These are phyloP conservation scores for Haemorhous mexicanus DNA, from an alignment of 2,113 vertebrate species.

Conservation along the genomic window DNA sequence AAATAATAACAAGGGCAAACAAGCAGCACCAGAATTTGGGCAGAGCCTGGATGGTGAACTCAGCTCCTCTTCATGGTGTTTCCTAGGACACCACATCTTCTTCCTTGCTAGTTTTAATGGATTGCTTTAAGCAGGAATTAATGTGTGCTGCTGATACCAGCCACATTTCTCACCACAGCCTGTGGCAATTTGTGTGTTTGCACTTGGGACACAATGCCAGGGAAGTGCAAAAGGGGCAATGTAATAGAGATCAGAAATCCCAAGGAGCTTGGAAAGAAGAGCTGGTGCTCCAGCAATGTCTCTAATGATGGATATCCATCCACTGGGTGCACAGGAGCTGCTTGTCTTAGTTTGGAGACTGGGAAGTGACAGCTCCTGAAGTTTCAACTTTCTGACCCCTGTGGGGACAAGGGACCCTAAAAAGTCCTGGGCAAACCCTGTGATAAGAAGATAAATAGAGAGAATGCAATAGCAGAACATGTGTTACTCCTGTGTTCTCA, in stretches of 20 bases:
- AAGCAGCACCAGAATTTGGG: background rate
- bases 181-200: background rate
- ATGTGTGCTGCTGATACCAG: background rate
- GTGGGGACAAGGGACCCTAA: background rate
- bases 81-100: background rate
- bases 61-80: background rate
- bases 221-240: background rate
- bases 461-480: rapidly evolving
- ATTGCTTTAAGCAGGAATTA: background rate
- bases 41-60: background rate
- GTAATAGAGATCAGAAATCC: background rate
- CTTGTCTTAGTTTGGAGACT: background rate
- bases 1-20: background rate
- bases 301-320: rapidly evolving
- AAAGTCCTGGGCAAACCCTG: background rate
- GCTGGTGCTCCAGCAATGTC: background rate
- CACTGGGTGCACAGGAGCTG: background rate
- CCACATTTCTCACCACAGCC: background rate
- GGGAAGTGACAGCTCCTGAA: background rate
- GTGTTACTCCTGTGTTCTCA: background rate
- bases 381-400: background rate
- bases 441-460: background rate
- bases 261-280: background rate
- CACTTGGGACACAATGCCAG: background rate
- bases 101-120: background rate